Base-by-base conservation (phyloP, 2,113 vertebrate genomes). In the Hypocryptadius cinnamomeus region DNA sequence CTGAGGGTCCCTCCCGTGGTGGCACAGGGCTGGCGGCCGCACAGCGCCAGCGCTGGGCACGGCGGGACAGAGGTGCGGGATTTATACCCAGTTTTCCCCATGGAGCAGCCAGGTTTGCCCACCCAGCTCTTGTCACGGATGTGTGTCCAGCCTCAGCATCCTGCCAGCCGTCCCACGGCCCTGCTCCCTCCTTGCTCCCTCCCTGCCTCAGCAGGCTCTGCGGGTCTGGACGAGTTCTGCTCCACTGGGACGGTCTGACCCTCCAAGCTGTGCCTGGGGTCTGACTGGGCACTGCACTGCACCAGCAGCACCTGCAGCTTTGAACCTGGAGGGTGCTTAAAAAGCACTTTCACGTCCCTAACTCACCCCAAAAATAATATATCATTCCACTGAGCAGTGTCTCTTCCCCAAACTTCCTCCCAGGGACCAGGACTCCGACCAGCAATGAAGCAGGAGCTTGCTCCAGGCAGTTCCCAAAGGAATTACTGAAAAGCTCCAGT, bases 171-270 rank as follows among this genome's bases (percentile, higher is more conserved):
- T 37, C 56, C 76, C 30, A 2, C 47, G 64, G 54, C 25, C 68
- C 69, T 44, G 44, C 11, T 59, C 15, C 28, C 30, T n/a, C 77
- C 35, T 56, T 35, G 60, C 71, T 77, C 64, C 44, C 45, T 63
- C 10, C 27, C 53, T 54, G 39, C 5, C 48, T 63, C 51, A 3
- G 45, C 39, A 15, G 51, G 65, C 23, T 84, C 71, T 22, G 42
- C 0, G 0, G 56, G 10, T 44, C 63, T 50, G 65, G 37, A 18
- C 13, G 1, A 0, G 48, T 10, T 80, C 64, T 66, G 24, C n/a
- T 40, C 60, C 50, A 7, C 60, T 15, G 3, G 53, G 5, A 56
- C 40, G 37, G 15, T 68, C 72, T 6, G 12, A 23, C 65, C 50
- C 61, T 63, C 47, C 47, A 13, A 18, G 53, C 57, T 19, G 48